Evolutionary conservation across 1,140 invertebrate genomes (phyloP), one percentile per base, ranked within the genome.

Genomic region (Apis florea): DNA sequence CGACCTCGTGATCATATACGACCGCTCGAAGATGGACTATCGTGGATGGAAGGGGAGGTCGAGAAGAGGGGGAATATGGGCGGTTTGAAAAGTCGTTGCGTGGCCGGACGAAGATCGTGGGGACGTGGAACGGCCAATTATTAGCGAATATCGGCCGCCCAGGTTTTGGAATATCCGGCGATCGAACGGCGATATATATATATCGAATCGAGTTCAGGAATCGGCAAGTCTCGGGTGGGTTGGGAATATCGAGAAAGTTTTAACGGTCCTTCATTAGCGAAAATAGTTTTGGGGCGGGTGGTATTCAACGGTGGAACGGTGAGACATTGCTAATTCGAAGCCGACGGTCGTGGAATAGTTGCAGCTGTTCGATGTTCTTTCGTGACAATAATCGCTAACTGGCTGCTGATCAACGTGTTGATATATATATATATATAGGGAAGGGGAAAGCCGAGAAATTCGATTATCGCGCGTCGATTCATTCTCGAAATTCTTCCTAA

Each of bases 201-300:
- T 24, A 51, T 8, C 85, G 76, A 81, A 79, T 84, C 73, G 80
- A 80, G 21, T n/a, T n/a, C 12, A 47, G 70, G 84, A 84, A 83
- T 87, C 86, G 85, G 77, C 73, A 80, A 21, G 12, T 8, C 11
- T 24, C 5, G 66, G n/a, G n/a, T 24, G 19, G 21, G 59, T 31
- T 12, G 31, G 64, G 89, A 83, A 90, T 92, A 91, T 92, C 88
- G 85, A 82, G 87, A 91, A 93, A 92, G 92, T 92, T 93, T 88
- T 88, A 92, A 92, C 84, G 89, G 84, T 83, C 83, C 88, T 90
- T 91, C 88, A 89, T 91, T 89, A 90, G 86, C 82, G 79, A 90
- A 92, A 92, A 92, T 92, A 92, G 91, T 92, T 90, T 90, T 81
- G 66, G 66, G 68, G 63, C 31, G 66, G 79, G 21, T 31, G 67